Evolutionary conservation across 2,797 vertebrate genomes (phyloP), one percentile per base, ranked within the genome.

Genomic region (Coilia nasus): DNA sequence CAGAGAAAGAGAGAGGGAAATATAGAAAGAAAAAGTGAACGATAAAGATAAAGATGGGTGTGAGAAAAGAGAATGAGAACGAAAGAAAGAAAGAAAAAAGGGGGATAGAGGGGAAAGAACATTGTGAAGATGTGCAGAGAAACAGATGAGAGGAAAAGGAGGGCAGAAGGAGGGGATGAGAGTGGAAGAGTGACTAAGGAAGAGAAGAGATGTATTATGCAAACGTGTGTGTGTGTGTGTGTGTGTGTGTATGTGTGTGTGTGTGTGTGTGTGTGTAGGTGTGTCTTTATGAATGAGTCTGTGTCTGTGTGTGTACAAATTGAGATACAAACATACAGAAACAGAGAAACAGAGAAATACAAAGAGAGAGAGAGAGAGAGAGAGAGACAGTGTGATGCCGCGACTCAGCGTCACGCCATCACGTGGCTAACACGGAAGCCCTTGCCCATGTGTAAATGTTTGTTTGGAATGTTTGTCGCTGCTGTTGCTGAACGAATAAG

Each of bases 51-150:
- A 62, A 64, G 28, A 64, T 64, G 28, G 62, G 28, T 64, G 11
- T 1, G 28, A 25, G 11, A 28, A 23, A 62, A 64, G 62, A 64
- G 91, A 89, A 86, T 83, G 87, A 86, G 57, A 88, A 41, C 82
- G 84, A 88, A 89, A 83, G 21, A 17, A 21, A 21, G 0, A 44
- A 15, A 35, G 50, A 41, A 31, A 6, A 19, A 71, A 0, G 62
- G 25, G 25, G 50, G 9, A 7, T 9, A 54, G 14, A 54, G 14
- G 2, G 9, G 2, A 54, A 54, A 54, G 50, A 54, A 14, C 50
- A 54, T 9, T 14, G 9, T 14, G 9, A 54, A 54, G 50, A 54
- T 14, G 14, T 2, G 9, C 2, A 54, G 50, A 14, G 50, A 54
- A 54, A 54, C 2, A 54, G 2, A 54, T 54, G 50, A 54, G 50